A percentile compares a stretch with the other conserved stretches of the same genome.
Conservation (phyloP, 1,140 invertebrate genomes). For the Nixonia krombeini region DNA sequence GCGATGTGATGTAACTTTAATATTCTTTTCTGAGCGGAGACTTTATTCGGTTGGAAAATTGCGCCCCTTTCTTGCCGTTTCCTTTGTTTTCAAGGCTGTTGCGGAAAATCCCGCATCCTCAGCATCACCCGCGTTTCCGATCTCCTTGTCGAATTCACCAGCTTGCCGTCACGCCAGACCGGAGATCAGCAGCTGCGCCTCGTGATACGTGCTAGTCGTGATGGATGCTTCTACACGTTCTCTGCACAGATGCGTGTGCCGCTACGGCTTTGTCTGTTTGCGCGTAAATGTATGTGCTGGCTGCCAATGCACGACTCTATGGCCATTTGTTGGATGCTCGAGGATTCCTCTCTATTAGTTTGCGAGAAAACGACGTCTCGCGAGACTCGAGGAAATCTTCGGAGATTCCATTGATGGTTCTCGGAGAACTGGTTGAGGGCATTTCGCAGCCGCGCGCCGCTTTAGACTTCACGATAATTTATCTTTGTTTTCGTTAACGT, state of each 20-base stretch:
- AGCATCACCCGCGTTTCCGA: constrained; percentile 28
- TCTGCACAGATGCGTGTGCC: constrained; percentile 34
- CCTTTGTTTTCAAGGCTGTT: constrained; percentile 23
- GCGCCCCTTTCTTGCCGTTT: not conserved
- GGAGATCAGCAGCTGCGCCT: constrained; percentile 51
- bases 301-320: constrained; percentile 8
- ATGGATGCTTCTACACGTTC: constrained; percentile 52
- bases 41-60: constrained; percentile 8
- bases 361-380: constrained; percentile 16
- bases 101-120: constrained; percentile 35
- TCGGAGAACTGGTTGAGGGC: constrained; percentile 4
- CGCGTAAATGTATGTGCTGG: not conserved
- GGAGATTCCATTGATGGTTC: constrained; percentile 4
- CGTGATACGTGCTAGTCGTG: constrained; percentile 52
- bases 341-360: constrained; percentile 37
- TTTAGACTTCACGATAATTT: too few relatives aligned
- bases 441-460: constrained; percentile 3
- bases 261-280: constrained; percentile 7
- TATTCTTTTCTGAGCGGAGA: too few relatives aligned
- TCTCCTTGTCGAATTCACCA: constrained; percentile 40
- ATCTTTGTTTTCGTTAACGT: too few relatives aligned
- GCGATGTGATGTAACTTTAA: too few relatives aligned
- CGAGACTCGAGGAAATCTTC: constrained; percentile 9
- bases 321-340: constrained; percentile 19
- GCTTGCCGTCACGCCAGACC: constrained; percentile 47